Evolutionary conservation across 2,888 invertebrate genomes (phyloP), one percentile per base, ranked within the genome.

Genomic region (Macaria liturata): DNA sequence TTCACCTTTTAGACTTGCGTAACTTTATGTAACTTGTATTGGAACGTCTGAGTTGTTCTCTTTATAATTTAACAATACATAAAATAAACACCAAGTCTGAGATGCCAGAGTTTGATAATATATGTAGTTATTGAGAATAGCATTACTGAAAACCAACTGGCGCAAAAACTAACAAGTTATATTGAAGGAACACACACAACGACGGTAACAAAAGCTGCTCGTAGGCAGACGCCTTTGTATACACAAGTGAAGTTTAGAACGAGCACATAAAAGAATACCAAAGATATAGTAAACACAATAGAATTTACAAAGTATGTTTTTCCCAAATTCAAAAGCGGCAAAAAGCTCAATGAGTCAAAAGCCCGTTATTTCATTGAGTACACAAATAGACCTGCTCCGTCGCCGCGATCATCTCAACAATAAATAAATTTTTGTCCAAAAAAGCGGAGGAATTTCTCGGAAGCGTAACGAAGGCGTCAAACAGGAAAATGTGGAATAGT

Each of bases 401-500:
- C 44, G 50, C 8, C 32, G 37, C 34, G 54, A 54, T 57, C 47
- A 47, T 46, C 39, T 49, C 61, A 49, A 46, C 56, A 56, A 60
- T 56, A 64, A 62, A 57, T 45, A 30, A 37, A 47, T 32, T 64
- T 60, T 62, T 59, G 54, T 51, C 48, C 53, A 63, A 64, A 59
- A 64, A 58, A 48, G 45, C 37, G 8, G 34, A 9, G 42, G 42
- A 46, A 49, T 3, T 67, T 67, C 66, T 62, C 51, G 48, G 66
- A 59, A 65, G 40, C 51, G 30, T 46, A 42, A 30, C 7, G 39
- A 39, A 37, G 49, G 30, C 54, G 42, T 40, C 42, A n/a, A 65
- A 59, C 65, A 67, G 67, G 65, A 65, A 63, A 67, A 67, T 46
- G n/a, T 51, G 43, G 43, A 46, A 39, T 49, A 42, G 34, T 48